Base-by-base conservation (phyloP, 2,888 invertebrate genomes). In the Heliconius erato region DNA sequence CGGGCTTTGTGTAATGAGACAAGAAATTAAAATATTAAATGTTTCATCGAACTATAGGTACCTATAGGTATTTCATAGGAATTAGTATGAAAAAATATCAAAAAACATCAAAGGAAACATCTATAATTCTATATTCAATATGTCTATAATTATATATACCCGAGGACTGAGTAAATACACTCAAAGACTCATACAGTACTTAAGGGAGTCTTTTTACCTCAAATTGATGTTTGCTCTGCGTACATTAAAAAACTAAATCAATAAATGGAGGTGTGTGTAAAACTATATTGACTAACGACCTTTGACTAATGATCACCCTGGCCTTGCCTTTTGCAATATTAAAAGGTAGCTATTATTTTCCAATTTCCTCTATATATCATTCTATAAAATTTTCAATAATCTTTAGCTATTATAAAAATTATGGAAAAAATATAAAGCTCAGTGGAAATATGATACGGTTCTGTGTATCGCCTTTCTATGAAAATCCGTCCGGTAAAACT, bases 251-350 rank as follows among this genome's bases (percentile, higher is more conserved):
- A 72, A 65, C 74, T 80, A 81, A 85, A 87, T 86, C 87, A 85
- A 87, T 86, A 87, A 69, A 72, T 44, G 79, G 72, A 79, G 82
- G 68, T 69, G 71, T 79, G 72, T 83, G 68, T 85, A 83, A 83
- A 84, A 86, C 83, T 79, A 76, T 85, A 81, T 83, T 79, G 79
- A 83, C 84, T 84, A 86, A 87, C 80, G 84, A 84, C 81, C 80
- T 63, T 59, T 82, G 82, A 77, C 83, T 86, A 85, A 86, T 87
- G 85, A 85, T 82, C 83, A 44, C 19, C 76, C 68, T 74, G 74
- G 54, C 74, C 83, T 79, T 78, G 81, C 68, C 80, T 72, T 81
- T 83, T 84, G 79, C 79, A 85, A 82, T 81, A 84, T 82, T 80
- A 82, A 85, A 84, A 49, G 63, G 81, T 28, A 74, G 74, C 74